Conservation (phyloP, 1,140 invertebrate genomes). For the Linepithema humile region DNA sequence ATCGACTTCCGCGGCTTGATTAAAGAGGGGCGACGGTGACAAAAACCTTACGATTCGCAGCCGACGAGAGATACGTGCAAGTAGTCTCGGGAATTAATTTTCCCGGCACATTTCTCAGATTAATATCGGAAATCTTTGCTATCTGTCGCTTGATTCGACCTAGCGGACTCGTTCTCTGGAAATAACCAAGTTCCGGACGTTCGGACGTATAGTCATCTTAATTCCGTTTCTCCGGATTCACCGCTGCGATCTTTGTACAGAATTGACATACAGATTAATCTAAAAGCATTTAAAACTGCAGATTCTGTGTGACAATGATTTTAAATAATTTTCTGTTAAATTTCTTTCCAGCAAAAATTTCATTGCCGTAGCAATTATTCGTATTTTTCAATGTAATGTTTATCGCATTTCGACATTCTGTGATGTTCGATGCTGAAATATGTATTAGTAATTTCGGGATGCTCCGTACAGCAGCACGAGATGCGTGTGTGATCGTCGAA, state of each 20-base stretch:
- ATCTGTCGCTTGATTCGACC: not conserved
- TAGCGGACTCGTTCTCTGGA: not conserved
- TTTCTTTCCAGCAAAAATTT: not conserved
- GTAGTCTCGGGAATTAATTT: not conserved
- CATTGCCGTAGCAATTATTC: not conserved
- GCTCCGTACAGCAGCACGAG: slow-evolving; percentile 15
- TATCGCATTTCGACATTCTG: not conserved
- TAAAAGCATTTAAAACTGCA: slow-evolving; percentile 8
- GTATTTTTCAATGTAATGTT: not conserved
- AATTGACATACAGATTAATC: not conserved
- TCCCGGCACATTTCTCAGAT: not conserved
- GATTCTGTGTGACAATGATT: not conserved
- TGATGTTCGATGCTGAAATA: not conserved
- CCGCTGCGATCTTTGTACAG: not conserved
- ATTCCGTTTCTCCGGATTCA: not conserved
- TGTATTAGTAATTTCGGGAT: not conserved
- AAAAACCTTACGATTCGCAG: not conserved
- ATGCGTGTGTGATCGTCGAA: slow-evolving; percentile 9
- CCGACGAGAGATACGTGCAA: not conserved
- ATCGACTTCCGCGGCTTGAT: slow-evolving; percentile 40
- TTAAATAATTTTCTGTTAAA: not conserved
- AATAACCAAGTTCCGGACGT: not conserved
- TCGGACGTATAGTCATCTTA: too few relatives aligned
- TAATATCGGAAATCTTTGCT: not conserved
- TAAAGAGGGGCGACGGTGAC: slow-evolving; percentile 23